Percentiles rank a stretch among this genome's conserved stretches.
phyloP scores from a whole-genome alignment of 2,113 vertebrate genomes.

The Oryzias curvinotus region DNA sequence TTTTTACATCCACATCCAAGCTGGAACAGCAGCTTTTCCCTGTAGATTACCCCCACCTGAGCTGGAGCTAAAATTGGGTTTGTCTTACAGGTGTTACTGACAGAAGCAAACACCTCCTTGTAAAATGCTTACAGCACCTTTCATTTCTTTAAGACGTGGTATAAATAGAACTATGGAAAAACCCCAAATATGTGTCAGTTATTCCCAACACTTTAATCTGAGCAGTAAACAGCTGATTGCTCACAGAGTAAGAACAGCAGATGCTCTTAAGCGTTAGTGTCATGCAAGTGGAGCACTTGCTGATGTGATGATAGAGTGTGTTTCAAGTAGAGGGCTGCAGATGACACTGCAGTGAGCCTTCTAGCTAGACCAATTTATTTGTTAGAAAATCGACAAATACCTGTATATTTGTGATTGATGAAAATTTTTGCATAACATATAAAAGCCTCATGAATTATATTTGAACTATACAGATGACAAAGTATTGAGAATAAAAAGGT shows the following conservation, averaged over 20 bases:
- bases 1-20: constrained; percentile 3
- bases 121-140: neutral
- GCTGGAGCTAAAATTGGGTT: constrained; percentile 32
- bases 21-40: constrained; percentile 9
- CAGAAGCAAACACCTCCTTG: constrained; percentile 36
- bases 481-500: too few relatives aligned
- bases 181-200: too few relatives aligned
- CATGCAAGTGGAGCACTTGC: constrained; percentile 14
- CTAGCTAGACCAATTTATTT: constrained; percentile 54
- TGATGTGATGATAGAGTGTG: constrained; percentile 36
- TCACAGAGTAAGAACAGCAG: neutral
- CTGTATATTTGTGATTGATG: too few relatives aligned
- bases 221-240: neutral
- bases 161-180: too few relatives aligned
- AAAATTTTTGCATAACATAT: too few relatives aligned
- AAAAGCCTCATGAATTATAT: too few relatives aligned
- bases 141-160: too few relatives aligned
- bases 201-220: too few relatives aligned
- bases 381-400: too few relatives aligned
- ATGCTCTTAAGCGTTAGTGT: constrained; percentile 7
- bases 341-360: constrained; percentile 62
- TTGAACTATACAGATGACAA: too few relatives aligned
- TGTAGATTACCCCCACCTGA: constrained; percentile 12
- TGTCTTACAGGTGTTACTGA: neutral
- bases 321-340: constrained; percentile 61